Evolutionary conservation across 1,140 invertebrate genomes (phyloP).

Genomic region (Acromyrmex charruanus): DNA sequence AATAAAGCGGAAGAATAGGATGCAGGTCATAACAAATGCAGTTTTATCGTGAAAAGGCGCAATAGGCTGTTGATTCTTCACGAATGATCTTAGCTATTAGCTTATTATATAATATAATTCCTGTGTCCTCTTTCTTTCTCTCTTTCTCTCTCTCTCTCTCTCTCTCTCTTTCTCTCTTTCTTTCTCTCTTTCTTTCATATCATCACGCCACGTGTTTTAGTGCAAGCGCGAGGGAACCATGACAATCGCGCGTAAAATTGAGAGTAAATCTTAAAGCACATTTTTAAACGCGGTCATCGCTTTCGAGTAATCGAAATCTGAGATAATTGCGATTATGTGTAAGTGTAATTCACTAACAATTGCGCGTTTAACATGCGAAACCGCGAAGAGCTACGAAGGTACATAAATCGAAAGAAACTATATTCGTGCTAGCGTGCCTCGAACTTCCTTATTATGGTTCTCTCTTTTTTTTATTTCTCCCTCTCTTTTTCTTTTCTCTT

Average conservation of each 20-base stretch:
- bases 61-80: slow-evolving; percentile 77
- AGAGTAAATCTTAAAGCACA: slow-evolving; percentile 42
- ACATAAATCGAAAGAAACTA: slow-evolving; percentile 45
- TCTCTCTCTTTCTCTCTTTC: too few relatives aligned
- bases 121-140: neutral
- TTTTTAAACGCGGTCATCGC: slow-evolving; percentile 23
- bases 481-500: slow-evolving; percentile 36
- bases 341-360: slow-evolving; percentile 28
- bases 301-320: slow-evolving; percentile 52
- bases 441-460: slow-evolving; percentile 66
- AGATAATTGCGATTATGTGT: slow-evolving; percentile 15
- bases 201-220: slow-evolving; percentile 70
- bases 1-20: slow-evolving; percentile 62
- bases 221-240: slow-evolving; percentile 79
- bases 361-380: slow-evolving; percentile 15
- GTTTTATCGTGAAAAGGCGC: slow-evolving; percentile 64
- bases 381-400: slow-evolving; percentile 22
- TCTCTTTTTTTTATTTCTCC: slow-evolving; percentile 23
- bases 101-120: slow-evolving; percentile 52
- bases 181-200: neutral
- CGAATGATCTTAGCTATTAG: slow-evolving; percentile 75
- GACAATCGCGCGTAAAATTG: slow-evolving; percentile 72
- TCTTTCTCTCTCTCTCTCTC: neutral
- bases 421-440: slow-evolving; percentile 73
- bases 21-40: slow-evolving; percentile 46